Conservation (phyloP, 2,797 vertebrate species). For the Phataginus tricuspis region DNA sequence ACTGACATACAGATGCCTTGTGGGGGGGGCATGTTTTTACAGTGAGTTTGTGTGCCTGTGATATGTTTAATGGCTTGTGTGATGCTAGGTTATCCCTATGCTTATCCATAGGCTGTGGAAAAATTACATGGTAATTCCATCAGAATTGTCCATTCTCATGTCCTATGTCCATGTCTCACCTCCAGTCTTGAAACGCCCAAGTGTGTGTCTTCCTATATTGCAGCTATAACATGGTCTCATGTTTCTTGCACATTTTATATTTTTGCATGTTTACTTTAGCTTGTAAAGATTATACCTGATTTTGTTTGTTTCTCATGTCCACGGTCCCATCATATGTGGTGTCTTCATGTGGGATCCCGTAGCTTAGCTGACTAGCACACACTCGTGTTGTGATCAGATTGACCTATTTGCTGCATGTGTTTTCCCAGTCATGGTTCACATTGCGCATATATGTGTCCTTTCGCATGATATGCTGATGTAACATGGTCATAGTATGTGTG, state of each 20-base stretch:
- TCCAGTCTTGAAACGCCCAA: not conserved
- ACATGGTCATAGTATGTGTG: not conserved
- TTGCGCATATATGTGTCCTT: not conserved
- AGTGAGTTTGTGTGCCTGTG: constrained; percentile 5
- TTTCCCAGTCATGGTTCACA: not conserved
- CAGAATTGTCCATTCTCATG: not conserved
- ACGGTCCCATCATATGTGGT: not conserved
- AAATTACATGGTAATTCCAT: not conserved
- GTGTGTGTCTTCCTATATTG: not conserved
- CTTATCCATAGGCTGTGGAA: not conserved
- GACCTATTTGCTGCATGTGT: not conserved
- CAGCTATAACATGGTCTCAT: not conserved
- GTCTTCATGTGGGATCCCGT: not conserved
- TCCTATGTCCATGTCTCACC: not conserved
- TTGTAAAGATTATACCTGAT: not conserved
- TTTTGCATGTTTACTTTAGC: not conserved
- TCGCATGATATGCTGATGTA: not conserved
- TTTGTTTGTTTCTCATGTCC: not conserved
- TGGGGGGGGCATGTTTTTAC: constrained; percentile 8
- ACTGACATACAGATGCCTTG: not conserved
- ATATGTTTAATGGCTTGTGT: not conserved
- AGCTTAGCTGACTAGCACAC: not conserved
- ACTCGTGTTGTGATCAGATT: not conserved
- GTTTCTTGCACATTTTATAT: not conserved
- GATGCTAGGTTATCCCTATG: not conserved